A percentile compares a stretch with the other conserved stretches of the same genome.
Conservation (phyloP, 2,797 vertebrate genomes). For the Podargus strigoides region DNA sequence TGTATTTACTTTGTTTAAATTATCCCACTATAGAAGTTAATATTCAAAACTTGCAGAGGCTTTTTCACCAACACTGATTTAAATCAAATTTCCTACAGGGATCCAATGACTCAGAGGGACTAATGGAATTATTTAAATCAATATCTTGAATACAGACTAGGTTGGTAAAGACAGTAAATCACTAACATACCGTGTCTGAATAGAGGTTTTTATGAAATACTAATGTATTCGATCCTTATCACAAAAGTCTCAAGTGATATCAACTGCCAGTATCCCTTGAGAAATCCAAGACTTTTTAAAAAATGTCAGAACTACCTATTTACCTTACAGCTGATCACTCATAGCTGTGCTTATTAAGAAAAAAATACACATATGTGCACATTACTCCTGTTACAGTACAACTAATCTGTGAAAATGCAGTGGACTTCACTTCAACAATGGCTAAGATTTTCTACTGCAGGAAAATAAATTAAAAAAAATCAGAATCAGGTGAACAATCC, state of each 20-base stretch:
- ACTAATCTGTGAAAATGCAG: neutral
- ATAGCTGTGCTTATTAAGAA: neutral
- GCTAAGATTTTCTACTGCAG: neutral
- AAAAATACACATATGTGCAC: neutral
- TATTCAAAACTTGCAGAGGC: neutral
- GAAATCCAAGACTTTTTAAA: neutral
- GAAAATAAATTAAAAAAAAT: neutral
- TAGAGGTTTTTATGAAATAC: neutral
- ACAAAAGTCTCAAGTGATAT: neutral
- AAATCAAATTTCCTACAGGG: neutral
- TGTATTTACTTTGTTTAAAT: neutral
- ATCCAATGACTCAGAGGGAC: neutral
- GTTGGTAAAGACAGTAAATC: neutral
- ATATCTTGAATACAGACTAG: neutral
- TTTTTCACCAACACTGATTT: neutral
- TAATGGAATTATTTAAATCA: neutral
- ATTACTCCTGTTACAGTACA: rapidly evolving
- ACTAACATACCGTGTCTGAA: neutral
- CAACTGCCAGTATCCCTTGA: neutral
- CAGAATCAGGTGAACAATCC: neutral
- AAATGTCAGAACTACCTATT: neutral
- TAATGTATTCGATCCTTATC: neutral
- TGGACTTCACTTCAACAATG: neutral
- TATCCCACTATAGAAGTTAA: neutral
- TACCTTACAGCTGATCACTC: neutral